Conservation (phyloP, 2,113 vertebrate species). For the Cheilinus undulatus region DNA sequence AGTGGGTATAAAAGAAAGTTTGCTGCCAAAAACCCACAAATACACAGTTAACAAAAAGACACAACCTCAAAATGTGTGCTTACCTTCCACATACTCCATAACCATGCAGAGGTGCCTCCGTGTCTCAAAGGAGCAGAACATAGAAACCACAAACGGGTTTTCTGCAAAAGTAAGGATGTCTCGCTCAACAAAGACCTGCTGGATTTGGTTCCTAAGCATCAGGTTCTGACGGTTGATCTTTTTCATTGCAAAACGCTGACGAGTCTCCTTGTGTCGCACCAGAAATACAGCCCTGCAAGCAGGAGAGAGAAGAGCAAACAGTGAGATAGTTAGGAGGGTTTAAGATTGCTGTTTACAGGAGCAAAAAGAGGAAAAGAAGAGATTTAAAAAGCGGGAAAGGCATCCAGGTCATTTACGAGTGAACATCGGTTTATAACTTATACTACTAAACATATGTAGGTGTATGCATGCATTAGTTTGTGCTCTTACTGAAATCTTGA, state of each 20-base stretch:
- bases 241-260: conserved; percentile 96
- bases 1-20: not conserved
- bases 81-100: conserved; percentile 98
- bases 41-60: not conserved
- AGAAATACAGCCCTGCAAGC: conserved; percentile 89
- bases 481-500: too few relatives aligned
- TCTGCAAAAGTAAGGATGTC: conserved; percentile 97
- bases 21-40: not conserved
- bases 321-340: too few relatives aligned
- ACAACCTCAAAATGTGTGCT: not conserved
- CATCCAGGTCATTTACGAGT: not conserved
- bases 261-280: conserved; percentile 91
- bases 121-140: conserved; percentile 98
- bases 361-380: too few relatives aligned
- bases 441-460: too few relatives aligned
- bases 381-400: not conserved
- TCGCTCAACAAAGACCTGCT: conserved; percentile 96
- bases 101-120: conserved; percentile 96
- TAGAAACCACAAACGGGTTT: conserved; percentile 97
- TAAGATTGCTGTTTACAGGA: too few relatives aligned
- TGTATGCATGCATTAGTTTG: too few relatives aligned
- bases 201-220: conserved; percentile 95
- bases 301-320: not conserved
- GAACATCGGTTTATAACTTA: conserved; percentile 25
- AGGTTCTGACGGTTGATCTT: conserved; percentile 98